These are phyloP conservation scores for Epicampocera succincta DNA, from an alignment of 2,888 invertebrate genomes.

Conservation along the genomic window DNA sequence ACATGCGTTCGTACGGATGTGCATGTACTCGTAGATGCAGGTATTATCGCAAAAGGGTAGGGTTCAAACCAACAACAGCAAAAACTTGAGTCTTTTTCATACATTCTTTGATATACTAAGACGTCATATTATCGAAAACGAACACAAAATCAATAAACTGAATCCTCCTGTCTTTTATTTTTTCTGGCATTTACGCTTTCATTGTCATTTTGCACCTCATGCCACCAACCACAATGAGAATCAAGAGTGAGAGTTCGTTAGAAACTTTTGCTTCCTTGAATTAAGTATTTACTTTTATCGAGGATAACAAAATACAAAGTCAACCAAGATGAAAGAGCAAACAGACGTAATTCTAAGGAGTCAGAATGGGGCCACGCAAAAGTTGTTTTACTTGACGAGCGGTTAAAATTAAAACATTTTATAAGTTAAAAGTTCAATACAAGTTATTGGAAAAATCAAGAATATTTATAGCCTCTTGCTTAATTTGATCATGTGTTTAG, in stretches of 20 bases:
- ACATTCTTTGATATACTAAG: slow-evolving; percentile 3
- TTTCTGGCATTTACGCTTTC: background rate
- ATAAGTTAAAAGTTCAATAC: too few species aligned
- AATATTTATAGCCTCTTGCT: too few species aligned
- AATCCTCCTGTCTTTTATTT: slow-evolving; percentile 7
- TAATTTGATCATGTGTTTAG: too few species aligned
- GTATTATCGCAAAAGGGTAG: slow-evolving; percentile 1
- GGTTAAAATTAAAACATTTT: too few species aligned
- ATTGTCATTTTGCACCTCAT: background rate
- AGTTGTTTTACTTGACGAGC: too few species aligned
- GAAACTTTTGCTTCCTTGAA: background rate
- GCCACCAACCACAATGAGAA: slow-evolving; percentile 4
- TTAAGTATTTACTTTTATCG: background rate
- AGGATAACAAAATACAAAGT: background rate
- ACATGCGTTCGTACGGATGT: background rate
- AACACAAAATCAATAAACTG: slow-evolving; percentile 56
- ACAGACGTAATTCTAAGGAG: too few species aligned
- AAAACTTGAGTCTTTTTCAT: background rate
- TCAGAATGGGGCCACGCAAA: too few species aligned
- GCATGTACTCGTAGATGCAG: background rate
- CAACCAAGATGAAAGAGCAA: background rate
- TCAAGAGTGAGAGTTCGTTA: slow-evolving; percentile 15
- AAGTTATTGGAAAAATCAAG: too few species aligned
- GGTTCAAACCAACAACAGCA: slow-evolving; percentile 22
- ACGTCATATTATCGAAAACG: slow-evolving; percentile 34